A percentile compares a stretch with the other conserved stretches of the same genome.
These are phyloP conservation scores for Sandelia bainsii DNA, from an alignment of 2,797 vertebrate species.

Conservation along the genomic window DNA sequence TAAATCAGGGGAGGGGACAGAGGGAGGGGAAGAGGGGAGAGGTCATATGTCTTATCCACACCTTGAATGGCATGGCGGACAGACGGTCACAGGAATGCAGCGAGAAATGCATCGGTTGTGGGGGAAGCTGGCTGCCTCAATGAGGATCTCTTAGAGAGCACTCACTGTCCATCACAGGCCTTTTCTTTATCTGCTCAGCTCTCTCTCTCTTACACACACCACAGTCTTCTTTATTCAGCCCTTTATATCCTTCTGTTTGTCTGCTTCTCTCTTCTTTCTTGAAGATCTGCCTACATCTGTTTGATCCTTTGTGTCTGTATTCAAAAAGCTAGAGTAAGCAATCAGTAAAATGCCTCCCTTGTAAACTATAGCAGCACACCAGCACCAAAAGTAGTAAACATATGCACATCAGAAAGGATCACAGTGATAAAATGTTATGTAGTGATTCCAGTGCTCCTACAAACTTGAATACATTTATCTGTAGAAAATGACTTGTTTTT, in stretches of 20 bases:
- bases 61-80: conserved; percentile 80
- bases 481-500: neutral
- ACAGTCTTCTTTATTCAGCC: conserved; percentile 48
- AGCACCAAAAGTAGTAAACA: conserved; percentile 13
- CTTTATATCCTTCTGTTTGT: conserved; percentile 53
- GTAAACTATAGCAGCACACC: conserved; percentile 44
- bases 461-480: conserved; percentile 4
- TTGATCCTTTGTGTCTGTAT: conserved; percentile 77
- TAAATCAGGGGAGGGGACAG: conserved; percentile 69
- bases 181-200: conserved; percentile 83
- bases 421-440: neutral
- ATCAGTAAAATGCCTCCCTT: conserved; percentile 64
- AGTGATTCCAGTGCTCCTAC: neutral
- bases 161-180: conserved; percentile 73
- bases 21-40: conserved; percentile 62
- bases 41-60: conserved; percentile 82
- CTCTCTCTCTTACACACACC: conserved; percentile 23
- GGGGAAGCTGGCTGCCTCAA: conserved; percentile 78
- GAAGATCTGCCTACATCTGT: conserved; percentile 67
- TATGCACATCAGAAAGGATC: neutral
- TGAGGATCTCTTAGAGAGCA: conserved; percentile 84
- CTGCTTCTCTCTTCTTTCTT: conserved; percentile 53
- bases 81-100: conserved; percentile 81
- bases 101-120: conserved; percentile 41
- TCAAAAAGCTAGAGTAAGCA: conserved; percentile 75